Evolutionary conservation across 2,113 vertebrate genomes (phyloP), one percentile per base, ranked within the genome.

Genomic region (Tretioscincus oriximinensis): DNA sequence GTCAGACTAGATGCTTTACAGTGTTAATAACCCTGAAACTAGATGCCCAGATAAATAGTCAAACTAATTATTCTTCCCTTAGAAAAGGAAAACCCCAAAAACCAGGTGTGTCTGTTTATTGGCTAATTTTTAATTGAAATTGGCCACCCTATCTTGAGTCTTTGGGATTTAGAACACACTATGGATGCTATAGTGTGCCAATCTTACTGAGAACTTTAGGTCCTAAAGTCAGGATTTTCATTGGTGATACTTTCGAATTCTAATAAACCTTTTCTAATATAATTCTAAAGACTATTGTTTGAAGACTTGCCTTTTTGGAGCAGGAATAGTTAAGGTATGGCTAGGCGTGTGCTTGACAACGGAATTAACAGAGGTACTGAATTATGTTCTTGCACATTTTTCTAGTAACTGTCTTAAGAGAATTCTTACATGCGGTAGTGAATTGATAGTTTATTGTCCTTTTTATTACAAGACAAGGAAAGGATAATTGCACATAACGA

Each of bases 391-490:
- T 2, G 81, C 54, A 58, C 3, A 58, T 58, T 41, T 41, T 41
- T 41, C 54, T 58, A 85, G 74, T 80, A 9, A 75, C 47, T 14
- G 69, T 26, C 76, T 16, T 24, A 86, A 29, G 2, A 5, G 84
- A 84, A 76, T 82, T 26, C 70, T 2, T 18, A 81, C 60, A 29
- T 82, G 1, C 83, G 81, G 2, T 87, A 20, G 70, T 26, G 22
- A 61, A 22, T 49, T 89, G 76, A 78, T 70, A 83, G 83, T 7
- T 22, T 28, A 26, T 64, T 66, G 26, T 71, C 4, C 80, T 0
- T 89, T 92, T 1, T 90, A 54, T 87, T 58, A 93, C 71, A n/a
- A 93, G 91, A 69, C 80, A 88, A 93, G 80, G 54, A 73, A n/a
- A 58, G 29, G 76, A 7, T 2, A 77, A 74, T 64, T 29, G 10